These are phyloP conservation scores for Nemoura dubitans DNA, from an alignment of 2,888 invertebrate genomes.

Conservation along the genomic window DNA sequence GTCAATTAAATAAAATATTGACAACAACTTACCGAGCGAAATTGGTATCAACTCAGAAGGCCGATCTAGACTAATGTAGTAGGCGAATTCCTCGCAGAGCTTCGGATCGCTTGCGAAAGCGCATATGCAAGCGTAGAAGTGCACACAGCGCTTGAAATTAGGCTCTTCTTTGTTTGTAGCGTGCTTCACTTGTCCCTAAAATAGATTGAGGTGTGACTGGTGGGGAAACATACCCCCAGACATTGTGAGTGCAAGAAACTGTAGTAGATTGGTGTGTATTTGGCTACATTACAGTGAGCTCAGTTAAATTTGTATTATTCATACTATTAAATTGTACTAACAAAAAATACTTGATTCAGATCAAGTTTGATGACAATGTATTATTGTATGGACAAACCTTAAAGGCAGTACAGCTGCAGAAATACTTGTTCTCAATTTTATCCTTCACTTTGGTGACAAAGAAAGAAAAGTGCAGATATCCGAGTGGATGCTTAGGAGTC, in stretches of 20 bases:
- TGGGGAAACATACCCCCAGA: no score
- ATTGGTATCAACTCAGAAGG: not conserved
- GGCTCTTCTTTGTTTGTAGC: constrained; percentile 50
- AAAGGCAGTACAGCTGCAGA: constrained; percentile 67
- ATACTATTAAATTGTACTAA: no score
- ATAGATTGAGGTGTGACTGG: not conserved
- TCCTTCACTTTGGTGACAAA: constrained; percentile 62
- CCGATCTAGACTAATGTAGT: constrained; percentile 65
- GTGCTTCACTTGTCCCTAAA: constrained; percentile 49
- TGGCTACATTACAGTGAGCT: no score
- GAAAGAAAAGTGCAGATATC: constrained; percentile 75
- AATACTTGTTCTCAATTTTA: constrained; percentile 65
- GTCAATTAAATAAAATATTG: no score
- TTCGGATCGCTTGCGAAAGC: constrained; percentile 74
- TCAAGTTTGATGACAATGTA: no score
- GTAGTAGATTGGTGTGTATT: no score
- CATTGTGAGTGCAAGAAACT: no score
- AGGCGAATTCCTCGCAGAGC: constrained; percentile 69
- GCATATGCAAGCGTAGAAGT: constrained; percentile 76
- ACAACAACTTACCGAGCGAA: constrained; percentile 1
- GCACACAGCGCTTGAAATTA: constrained; percentile 66
- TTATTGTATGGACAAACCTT: constrained; percentile 61
- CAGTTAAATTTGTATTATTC: no score
- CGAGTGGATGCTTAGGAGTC: constrained; percentile 72
- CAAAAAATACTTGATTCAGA: no score